Evolutionary conservation across 2,888 invertebrate genomes (phyloP).

Genomic region (Clivina fossor): DNA sequence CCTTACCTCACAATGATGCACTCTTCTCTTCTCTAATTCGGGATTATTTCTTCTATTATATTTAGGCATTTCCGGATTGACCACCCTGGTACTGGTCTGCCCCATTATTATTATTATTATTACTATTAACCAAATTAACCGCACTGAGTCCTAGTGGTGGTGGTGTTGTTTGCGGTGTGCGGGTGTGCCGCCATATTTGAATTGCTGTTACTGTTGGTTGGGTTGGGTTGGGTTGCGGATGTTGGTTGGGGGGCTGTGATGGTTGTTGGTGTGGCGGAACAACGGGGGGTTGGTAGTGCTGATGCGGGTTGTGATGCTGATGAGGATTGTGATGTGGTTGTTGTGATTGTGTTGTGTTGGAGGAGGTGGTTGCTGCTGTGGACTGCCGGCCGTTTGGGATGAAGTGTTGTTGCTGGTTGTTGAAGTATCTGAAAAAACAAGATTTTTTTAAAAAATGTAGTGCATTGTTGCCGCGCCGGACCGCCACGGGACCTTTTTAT

Average conservation of each 20-base stretch:
- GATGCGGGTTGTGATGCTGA: too few relatives aligned
- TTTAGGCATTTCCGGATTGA: slow-evolving; percentile 53
- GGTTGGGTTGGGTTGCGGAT: slow-evolving; percentile 42
- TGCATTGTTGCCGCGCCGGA: neutral
- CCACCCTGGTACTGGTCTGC: too few relatives aligned
- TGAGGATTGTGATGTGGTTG: too few relatives aligned
- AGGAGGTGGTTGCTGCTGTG: too few relatives aligned
- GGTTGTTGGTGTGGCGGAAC: slow-evolving; percentile 47
- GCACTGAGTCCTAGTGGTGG: slow-evolving; percentile 47
- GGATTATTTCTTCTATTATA: slow-evolving; percentile 96
- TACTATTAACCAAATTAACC: neutral
- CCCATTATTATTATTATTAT: too few relatives aligned
- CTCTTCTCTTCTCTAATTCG: slow-evolving; percentile 91
- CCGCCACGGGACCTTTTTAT: too few relatives aligned
- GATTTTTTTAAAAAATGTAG: neutral
- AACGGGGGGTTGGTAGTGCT: slow-evolving; percentile 58
- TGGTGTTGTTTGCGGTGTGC: slow-evolving; percentile 73
- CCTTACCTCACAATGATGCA: slow-evolving; percentile 97
- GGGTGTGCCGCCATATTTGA: slow-evolving; percentile 62
- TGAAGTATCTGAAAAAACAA: slow-evolving; percentile 47
- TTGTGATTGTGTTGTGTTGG: too few relatives aligned
- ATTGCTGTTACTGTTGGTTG: slow-evolving; percentile 38
- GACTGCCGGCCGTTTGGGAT: too few relatives aligned
- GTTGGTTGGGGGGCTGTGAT: slow-evolving; percentile 42
- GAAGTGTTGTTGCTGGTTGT: slow-evolving; percentile 57